A percentile compares a stretch with the other conserved stretches of the same genome.
These are phyloP conservation scores for Ailuropoda melanoleuca DNA, from an alignment of 2,113 vertebrate species.

Conservation along the genomic window DNA sequence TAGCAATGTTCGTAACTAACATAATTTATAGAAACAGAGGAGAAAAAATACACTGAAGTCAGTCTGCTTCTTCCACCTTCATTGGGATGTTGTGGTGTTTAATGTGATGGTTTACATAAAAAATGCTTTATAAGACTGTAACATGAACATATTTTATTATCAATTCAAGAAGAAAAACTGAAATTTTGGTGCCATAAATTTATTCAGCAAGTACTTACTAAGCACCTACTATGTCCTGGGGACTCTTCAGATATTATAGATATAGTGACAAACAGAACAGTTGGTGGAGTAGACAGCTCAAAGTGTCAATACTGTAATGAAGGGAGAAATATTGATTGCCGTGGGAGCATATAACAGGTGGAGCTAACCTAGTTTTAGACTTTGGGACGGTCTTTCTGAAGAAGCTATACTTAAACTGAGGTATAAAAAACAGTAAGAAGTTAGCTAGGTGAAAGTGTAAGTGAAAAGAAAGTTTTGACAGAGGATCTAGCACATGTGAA, in stretches of 20 bases:
- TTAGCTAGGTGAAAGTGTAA: neutral
- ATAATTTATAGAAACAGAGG: slow-evolving; percentile 15
- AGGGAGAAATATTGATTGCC: neutral
- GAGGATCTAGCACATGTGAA: neutral
- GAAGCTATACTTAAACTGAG: neutral
- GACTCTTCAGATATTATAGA: neutral
- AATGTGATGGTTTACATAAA: neutral
- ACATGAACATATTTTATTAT: neutral
- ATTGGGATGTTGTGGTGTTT: neutral
- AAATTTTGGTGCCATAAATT: neutral
- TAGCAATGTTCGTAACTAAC: neutral
- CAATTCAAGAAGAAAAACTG: neutral
- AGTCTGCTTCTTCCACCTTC: neutral
- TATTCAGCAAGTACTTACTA: neutral
- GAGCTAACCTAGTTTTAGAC: neutral
- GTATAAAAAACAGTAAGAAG: neutral
- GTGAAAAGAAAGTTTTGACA: neutral
- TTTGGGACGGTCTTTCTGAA: neutral
- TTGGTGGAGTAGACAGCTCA: neutral
- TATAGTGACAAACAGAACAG: neutral
- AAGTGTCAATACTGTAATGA: neutral
- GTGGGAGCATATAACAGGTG: neutral
- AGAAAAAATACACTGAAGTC: neutral
- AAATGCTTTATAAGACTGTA: neutral
- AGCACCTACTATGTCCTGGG: neutral